phyloP scores from a whole-genome alignment of 2,113 vertebrate genomes.

The Bungarus multicinctus region DNA sequence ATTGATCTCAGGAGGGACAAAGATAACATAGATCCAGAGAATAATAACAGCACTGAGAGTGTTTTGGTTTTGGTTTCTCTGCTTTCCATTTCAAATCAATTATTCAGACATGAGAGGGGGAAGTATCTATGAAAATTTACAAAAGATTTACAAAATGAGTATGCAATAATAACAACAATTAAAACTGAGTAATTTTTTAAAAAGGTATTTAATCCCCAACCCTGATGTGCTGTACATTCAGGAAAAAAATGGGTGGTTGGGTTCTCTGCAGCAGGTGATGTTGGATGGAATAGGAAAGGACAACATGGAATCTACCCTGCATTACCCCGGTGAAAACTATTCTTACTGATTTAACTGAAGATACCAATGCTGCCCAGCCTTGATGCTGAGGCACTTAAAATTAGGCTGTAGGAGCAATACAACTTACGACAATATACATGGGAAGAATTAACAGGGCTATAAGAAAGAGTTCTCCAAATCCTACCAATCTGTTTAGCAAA shows the following conservation, averaged over 20 bases:
- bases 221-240: not conserved
- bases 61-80: not conserved
- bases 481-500: not conserved
- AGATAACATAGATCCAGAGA: not conserved
- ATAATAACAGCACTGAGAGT: not conserved
- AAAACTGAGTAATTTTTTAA: not conserved
- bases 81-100: not conserved
- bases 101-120: not conserved
- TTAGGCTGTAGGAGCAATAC: not conserved
- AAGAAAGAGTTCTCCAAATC: not conserved
- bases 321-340: not conserved
- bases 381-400: not conserved
- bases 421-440: not conserved
- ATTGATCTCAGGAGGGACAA: not conserved
- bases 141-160: not conserved
- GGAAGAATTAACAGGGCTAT: not conserved
- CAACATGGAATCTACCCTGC: not conserved
- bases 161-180: not conserved
- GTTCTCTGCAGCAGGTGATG: not conserved
- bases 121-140: not conserved
- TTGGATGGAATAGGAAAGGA: not conserved
- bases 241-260: not conserved
- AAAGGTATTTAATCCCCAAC: not conserved
- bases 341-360: not conserved
- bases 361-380: not conserved